Percentiles rank a stretch among this genome's conserved stretches.
phyloP scores from a whole-genome alignment of 30 jellyfish, hydroid and myxozoan genomes.

The Chironex yamaguchii region DNA sequence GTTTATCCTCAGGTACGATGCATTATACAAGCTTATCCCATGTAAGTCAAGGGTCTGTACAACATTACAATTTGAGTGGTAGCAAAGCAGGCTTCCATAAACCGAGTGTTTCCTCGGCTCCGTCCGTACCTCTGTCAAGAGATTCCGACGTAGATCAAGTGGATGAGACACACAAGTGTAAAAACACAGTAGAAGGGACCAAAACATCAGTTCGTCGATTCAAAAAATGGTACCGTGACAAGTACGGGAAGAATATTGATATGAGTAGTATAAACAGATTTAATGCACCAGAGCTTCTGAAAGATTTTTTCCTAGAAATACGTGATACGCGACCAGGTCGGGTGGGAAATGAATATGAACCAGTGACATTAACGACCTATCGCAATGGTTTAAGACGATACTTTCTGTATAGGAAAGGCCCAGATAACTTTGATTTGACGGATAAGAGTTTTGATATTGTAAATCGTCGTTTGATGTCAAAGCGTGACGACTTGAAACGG shows the following conservation, averaged over 20 bases:
- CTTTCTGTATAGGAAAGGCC: conserved; percentile 88
- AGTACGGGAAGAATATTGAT: conserved; percentile 80
- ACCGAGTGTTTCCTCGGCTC: neutral
- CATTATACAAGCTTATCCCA: neutral
- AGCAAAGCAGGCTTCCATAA: neutral
- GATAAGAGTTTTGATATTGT: conserved; percentile 95
- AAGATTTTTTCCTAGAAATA: conserved; percentile 94
- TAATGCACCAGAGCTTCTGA: conserved; percentile 94
- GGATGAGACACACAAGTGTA: conserved; percentile 96
- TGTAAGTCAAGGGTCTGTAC: neutral
- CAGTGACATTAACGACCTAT: conserved; percentile 96
- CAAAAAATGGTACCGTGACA: conserved; percentile 94
- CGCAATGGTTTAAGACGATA: conserved; percentile 95
- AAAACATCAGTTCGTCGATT: conserved; percentile 95
- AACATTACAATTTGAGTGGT: neutral
- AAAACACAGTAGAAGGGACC: conserved; percentile 97
- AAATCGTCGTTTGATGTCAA: conserved; percentile 86
- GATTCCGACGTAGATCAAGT: conserved; percentile 97
- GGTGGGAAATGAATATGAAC: conserved; percentile 97
- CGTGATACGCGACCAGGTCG: conserved; percentile 99
- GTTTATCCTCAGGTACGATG: neutral
- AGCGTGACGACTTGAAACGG: conserved; percentile 93
- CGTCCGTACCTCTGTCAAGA: conserved; percentile 64
- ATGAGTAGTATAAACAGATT: conserved; percentile 89
- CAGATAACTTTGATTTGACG: conserved; percentile 96